Base-by-base conservation (phyloP, 1,140 invertebrate species). In the Drosophila tristis region DNA sequence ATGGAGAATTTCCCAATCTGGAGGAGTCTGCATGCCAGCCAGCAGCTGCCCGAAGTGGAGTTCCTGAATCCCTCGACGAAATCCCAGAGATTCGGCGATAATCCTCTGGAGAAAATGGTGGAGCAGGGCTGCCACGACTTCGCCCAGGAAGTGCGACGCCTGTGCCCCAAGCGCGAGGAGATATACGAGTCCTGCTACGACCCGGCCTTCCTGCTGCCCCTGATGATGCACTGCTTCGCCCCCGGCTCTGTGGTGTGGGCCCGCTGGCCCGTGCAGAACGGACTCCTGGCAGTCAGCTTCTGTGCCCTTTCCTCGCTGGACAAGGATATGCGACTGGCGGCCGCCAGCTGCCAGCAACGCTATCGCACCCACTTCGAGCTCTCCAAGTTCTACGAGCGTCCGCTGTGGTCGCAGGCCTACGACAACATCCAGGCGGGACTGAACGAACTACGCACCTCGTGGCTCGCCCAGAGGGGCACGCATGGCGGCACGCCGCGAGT, bases 191-290 rank as follows among this genome's bases (percentile, higher is more conserved):
- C 91, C 13, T 86, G 95, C 39, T 96, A 96, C 73, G 95, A 96
- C 92, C 94, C 96, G 6, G 93, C 94, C 35, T 96, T 96, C 84
- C 93, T 95, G 67, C 89, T 96, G 49, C 95, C 95, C 4, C 79
- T 96, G 5, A 94, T 96, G 75, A 93, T 92, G 74, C 92, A 93
- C 64, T 92, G 93, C 9, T 92, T 92, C 25, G 91, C 93, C 0
- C 94, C 95, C 8, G 94, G 94, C 81, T 93, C 94, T 48, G 90
- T 94, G 8, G 92, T 96, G 7, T 92, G 94, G 20, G 94, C 94
- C 60, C 93, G 94, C 45, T 94, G 94, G 86, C 94, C 96, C 45
- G 93, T 94, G 11, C 93, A 94, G 68, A 94, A 92, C 73, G 95
- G 95, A 2, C 93, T 93, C 62, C 90, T 96, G 8, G 93, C 94